Evolutionary conservation across 2,888 invertebrate species (phyloP), one percentile per base, ranked within the genome.

Genomic region (Bembecia ichneumoniformis): DNA sequence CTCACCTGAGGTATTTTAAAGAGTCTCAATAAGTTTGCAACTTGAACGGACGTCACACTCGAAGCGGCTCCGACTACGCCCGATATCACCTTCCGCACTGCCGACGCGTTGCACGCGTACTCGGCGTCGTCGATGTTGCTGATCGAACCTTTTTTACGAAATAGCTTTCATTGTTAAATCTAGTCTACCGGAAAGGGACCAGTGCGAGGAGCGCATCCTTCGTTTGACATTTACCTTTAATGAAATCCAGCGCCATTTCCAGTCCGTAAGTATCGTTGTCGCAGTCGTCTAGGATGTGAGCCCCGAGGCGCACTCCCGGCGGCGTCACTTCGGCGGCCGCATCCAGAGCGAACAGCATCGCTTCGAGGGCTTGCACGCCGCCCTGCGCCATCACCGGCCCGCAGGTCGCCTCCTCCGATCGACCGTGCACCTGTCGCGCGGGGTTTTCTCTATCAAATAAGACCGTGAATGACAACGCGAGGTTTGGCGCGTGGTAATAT

Each of bases 41-140:
- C 97, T 88, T 98, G 97, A 66, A 98, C 97, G 44, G 97, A 97
- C 48, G 97, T 98, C 60, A 97, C 97, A 66, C 96, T 96, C 55
- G 96, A 97, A 3, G 83, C 81, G 14, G 83, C 83, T 36, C 83
- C 83, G 47, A 83, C 81, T 50, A 83, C 83, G 16, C 83, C 79
- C 3, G 76, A 75, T 58, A 78, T 77, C 47, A 95, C 75, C 55
- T 78, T 73, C 47, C 78, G 67, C 50, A 74, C 71, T 9, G 73
- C 74, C 0, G 93, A 92, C 70, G 94, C 94, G 72, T 93, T 93
- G 84, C 96, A 96, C 68, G 93, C 92, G 74, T 93, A 92, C 74
- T 95, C 94, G 5, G 93, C 94, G 54, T 94, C 95, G 65, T 95
- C 96, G 58, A 97, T 96, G 82, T 96, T 96, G 77, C 96, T 94